Base-by-base conservation (phyloP, 2,888 invertebrate species). In the Laspeyria flexula region DNA sequence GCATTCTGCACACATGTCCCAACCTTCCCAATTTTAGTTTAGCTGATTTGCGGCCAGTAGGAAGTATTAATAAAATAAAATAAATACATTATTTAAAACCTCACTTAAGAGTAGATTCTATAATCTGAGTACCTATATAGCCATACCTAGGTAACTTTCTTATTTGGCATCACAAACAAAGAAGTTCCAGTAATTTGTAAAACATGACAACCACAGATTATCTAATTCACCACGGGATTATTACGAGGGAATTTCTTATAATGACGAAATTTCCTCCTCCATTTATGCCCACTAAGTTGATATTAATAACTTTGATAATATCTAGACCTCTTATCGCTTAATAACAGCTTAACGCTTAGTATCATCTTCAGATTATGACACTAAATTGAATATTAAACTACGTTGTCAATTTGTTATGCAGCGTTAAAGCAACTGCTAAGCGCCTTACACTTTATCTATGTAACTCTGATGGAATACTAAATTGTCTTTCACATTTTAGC, bases 311-410 rank as follows among this genome's bases (percentile, higher is more conserved):
- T 35, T 13, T 21, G 15, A 25, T 41, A 44, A 15, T 15, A 41
- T 9, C 37, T 23, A 13, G 21, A 13, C 5, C 38, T 18, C n/a
- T 38, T 47, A 34, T 50, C 30, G 16, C 10, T 33, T 64, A 43
- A 46, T 34, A 51, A 38, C 37, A 47, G 57, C 41, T 61, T 39
- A 53, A 40, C 37, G 37, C 50, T 38, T 18, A 47, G 27, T 54
- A 55, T 55, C 39, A 63, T 43, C 45, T 49, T 44, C n/a, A 15
- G 54, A 50, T 49, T 52, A 63, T 52, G 63, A 55, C 30, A 43
- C 25, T 55, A 65, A 72, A 72, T 66, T 65, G 60, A 72, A 70
- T 65, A 70, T 57, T 70, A 60, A 72, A 67, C 57, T 53, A 53
- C 46, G 53, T 56, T 59, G 55, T 61, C 57, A 70, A 72, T 70